phyloP scores from a whole-genome alignment of 2,113 vertebrate genomes.

The Egretta garzetta region DNA sequence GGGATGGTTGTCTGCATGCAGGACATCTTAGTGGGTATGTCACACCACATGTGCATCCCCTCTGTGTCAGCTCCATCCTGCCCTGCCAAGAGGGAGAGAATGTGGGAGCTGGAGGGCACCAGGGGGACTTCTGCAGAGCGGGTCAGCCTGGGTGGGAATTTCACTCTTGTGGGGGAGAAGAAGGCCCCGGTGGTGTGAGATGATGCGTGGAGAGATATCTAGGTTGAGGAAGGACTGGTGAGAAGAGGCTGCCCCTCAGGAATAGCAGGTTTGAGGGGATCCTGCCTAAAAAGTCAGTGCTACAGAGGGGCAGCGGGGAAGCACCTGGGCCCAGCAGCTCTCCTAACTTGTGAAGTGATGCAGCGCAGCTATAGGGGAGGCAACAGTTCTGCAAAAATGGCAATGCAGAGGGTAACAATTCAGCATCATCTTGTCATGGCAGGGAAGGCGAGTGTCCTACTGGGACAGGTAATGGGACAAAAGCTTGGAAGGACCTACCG shows the following conservation, averaged over 20 bases:
- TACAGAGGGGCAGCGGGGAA: not conserved
- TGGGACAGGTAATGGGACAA: not conserved
- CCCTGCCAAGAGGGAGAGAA: not conserved
- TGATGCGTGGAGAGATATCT: not conserved
- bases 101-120: not conserved
- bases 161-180: not conserved
- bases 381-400: not conserved
- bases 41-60: fast-evolving
- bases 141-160: not conserved
- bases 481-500: not conserved
- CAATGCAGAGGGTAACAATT: not conserved
- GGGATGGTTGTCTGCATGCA: not conserved
- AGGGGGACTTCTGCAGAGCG: not conserved
- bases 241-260: not conserved
- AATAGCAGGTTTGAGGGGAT: not conserved
- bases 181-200: not conserved
- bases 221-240: not conserved
- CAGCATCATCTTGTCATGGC: not conserved
- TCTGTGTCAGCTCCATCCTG: not conserved
- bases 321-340: not conserved
- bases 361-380: not conserved
- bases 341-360: not conserved
- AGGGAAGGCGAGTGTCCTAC: not conserved
- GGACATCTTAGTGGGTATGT: not conserved
- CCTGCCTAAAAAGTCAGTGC: not conserved